phyloP scores from a whole-genome alignment of 2,888 invertebrate genomes.

The Aphelenchoides bicaudatus region DNA sequence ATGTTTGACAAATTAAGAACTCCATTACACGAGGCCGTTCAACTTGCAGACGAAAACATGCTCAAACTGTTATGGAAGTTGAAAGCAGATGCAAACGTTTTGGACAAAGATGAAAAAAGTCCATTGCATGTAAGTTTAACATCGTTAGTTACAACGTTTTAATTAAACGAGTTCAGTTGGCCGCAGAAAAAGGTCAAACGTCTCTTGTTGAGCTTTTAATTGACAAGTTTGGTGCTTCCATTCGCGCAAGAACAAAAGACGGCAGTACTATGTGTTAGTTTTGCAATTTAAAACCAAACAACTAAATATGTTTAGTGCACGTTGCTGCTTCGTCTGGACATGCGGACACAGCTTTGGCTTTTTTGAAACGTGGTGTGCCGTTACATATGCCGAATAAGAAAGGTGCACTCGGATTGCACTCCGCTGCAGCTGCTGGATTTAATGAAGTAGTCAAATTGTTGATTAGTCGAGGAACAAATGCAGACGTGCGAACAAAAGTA shows the following conservation, averaged over 20 bases:
- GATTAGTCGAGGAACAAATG: conserved; percentile 83
- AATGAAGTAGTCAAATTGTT: conserved; percentile 93
- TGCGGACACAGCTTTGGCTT: conserved; percentile 94
- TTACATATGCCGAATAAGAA: conserved; percentile 99
- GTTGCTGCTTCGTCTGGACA: conserved; percentile 94
- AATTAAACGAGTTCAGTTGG: conserved; percentile 92
- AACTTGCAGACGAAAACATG: conserved; percentile 87
- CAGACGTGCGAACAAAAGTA: conserved; percentile 89
- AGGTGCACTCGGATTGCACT: conserved; percentile 94
- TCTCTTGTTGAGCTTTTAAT: conserved; percentile 88
- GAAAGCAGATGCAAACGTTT: conserved; percentile 79
- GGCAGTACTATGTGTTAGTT: conserved; percentile 89
- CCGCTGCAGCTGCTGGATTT: conserved; percentile 92
- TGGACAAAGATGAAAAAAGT: conserved; percentile 73
- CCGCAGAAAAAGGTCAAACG: conserved; percentile 94
- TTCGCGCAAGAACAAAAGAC: conserved; percentile 66
- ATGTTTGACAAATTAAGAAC: no score
- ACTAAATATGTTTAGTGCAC: no score
- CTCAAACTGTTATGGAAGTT: conserved; percentile 92
- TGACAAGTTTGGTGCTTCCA: conserved; percentile 92
- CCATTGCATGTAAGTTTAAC: conserved; percentile 96
- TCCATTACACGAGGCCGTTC: conserved; percentile 87
- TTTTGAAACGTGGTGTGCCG: conserved; percentile 96
- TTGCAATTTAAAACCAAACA: no score
- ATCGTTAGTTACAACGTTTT: conserved; percentile 69